These are phyloP conservation scores for Bicyclus anynana DNA, from an alignment of 1,140 invertebrate species.

Conservation along the genomic window DNA sequence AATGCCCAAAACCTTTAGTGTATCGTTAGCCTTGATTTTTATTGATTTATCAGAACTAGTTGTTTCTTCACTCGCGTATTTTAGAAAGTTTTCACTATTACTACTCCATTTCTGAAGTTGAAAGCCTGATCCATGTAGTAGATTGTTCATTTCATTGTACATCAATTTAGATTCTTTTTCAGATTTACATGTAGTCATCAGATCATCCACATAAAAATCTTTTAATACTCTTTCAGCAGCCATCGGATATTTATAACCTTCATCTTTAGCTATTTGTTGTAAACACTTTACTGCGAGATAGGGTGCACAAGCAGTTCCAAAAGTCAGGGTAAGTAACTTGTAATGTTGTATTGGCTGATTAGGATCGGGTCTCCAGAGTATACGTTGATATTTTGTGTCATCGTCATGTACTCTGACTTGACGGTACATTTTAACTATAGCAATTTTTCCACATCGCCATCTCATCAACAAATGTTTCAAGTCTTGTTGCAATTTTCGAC, in stretches of 20 bases:
- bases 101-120: constrained; percentile 22
- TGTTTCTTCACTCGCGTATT: too few species aligned
- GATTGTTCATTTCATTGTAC: not conserved
- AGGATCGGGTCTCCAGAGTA: not conserved
- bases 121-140: constrained; percentile 15
- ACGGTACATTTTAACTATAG: constrained; percentile 10
- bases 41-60: constrained; percentile 2
- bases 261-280: not conserved
- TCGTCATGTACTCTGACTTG: not conserved
- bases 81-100: too few species aligned
- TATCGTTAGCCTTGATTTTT: constrained; percentile 19
- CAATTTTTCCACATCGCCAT: not conserved
- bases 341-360: not conserved
- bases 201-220: constrained; percentile 13
- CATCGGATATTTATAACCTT: not conserved
- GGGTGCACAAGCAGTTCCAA: constrained; percentile 6
- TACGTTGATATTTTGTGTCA: constrained; percentile 4
- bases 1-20: constrained; percentile 28
- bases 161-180: not conserved
- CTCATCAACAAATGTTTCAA: constrained; percentile 1
- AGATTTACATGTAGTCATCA: not conserved
- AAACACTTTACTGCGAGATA: constrained; percentile 9
- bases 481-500: constrained; percentile 8
- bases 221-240: not conserved
- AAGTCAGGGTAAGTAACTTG: not conserved